Evolutionary conservation across 2,113 vertebrate species (phyloP), one percentile per base, ranked within the genome.

Genomic region (Laterallus jamaicensis): DNA sequence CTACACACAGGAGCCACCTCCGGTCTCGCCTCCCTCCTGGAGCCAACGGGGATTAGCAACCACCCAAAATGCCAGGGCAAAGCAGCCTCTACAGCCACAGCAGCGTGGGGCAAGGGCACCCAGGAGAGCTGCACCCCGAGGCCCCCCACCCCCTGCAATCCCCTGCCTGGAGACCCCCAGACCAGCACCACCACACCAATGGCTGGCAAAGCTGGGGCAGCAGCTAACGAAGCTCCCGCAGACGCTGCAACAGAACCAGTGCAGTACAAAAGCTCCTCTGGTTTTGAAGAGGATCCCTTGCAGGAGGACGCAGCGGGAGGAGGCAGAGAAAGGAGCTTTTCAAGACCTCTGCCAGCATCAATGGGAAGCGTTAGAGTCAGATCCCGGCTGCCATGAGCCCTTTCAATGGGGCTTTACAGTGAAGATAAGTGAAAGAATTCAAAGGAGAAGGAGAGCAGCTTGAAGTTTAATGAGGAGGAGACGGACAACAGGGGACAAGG

Each of bases 381-480:
- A 95, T 60, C 83, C 74, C 4, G 0, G 77, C 86, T 13, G 62
- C 68, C 83, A 62, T 10, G 9, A 89, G 83, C 66, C 39, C 78
- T 90, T 96, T 93, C 90, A 90, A 21, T 42, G 54, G 54, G 69
- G 80, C 93, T 96, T 83, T 79, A 64, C 77, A 92, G 77, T 6
- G n/a, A 66, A 87, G 88, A 83, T 88, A 82, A 93, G 88, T 82
- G 58, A 77, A 74, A 85, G 82, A 81, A 86, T 88, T 96, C 95
- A 96, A 95, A 96, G 80, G 73, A 60, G 71, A 84, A 37, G 0
- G 31, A 88, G 52, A 93, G 24, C 88, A 60, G 95, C 91, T 87
- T 93, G 89, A 95, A 95, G 94, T 96, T 96, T 95, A 96, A 96
- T 84, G 95, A 96, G 93, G 64, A 96, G 35, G 24, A 73, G 78